These are phyloP conservation scores for Carcinoscorpius rotundicauda DNA, from an alignment of 1,140 invertebrate species.

Conservation along the genomic window DNA sequence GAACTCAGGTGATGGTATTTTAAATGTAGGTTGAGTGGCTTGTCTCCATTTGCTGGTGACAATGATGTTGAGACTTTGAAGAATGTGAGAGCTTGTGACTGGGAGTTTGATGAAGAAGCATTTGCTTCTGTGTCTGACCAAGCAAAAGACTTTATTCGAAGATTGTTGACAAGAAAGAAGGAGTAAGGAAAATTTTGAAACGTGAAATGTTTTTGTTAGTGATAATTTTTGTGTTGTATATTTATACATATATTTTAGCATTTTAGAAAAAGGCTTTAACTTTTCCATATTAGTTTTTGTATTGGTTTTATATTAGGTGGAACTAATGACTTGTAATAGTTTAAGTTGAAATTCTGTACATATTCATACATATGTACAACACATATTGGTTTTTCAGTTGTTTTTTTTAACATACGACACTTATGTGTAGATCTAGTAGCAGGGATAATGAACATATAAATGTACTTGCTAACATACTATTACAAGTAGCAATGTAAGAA, in stretches of 20 bases:
- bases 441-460: no score
- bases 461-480: no score
- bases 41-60: conserved; percentile 97
- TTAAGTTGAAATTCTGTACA: no score
- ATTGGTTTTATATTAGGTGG: background rate
- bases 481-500: no score
- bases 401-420: no score
- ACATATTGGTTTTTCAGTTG: no score
- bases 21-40: conserved; percentile 55
- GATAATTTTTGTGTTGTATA: conserved; percentile 1
- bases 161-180: conserved; percentile 84
- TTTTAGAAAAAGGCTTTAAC: background rate
- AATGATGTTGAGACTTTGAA: conserved; percentile 96
- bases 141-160: conserved; percentile 94
- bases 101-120: conserved; percentile 95
- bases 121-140: conserved; percentile 76
- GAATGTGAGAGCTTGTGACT: conserved; percentile 96
- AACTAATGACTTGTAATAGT: no score
- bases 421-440: no score
- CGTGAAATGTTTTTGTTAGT: background rate
- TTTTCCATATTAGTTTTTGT: background rate
- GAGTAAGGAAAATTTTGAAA: conserved; percentile 41
- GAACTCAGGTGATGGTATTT: no score
- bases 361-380: no score
- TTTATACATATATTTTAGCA: background rate